Evolutionary conservation across 2,888 invertebrate genomes (phyloP), one percentile per base, ranked within the genome.

Genomic region (Mystacides longicornis): DNA sequence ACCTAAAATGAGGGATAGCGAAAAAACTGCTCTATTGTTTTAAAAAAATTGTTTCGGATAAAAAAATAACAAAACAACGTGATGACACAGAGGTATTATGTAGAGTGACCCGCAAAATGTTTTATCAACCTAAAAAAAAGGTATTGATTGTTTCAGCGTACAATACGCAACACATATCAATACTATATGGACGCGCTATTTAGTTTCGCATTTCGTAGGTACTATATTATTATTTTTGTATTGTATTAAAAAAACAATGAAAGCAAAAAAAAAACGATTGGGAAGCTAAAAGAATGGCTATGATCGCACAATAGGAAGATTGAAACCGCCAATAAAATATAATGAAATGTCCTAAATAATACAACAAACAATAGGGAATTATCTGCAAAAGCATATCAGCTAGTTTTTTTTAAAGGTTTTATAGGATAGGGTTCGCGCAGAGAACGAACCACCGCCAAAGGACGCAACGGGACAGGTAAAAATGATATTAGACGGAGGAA

Each of bases 381-480:
- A 58, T 58, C 58, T 58, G 55, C 55, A 50, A 54, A 58, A 49
- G 55, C 42, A 58, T 58, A 58, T 55, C n/a, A n/a, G n/a, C 52
- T 58, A 45, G 49, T 52, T 49, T 52, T 58, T 58, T 58, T 56
- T n/a, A n/a, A n/a, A 48, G 51, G 23, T 48, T 5, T n/a, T n/a
- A n/a, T 48, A 49, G 53, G 54, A 51, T 43, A 54, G 54, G 51
- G 51, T 51, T 45, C 51, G 57, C 54, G 46, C 43, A 54, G 54
- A 49, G 52, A 51, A n/a, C n/a, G n/a, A n/a, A 37, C 23, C 37
- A 46, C 54, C 54, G 57, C 57, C 57, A 57, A 57, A 57, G 57
- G 51, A 23, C 51, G 20, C 33, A 51, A 52, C 49, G 50, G 58
- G 49, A 55, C 52, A 51, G 55, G 47, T 46, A 52, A 58, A 58